Evolutionary conservation across 2,888 invertebrate species (phyloP).

Genomic region (Xestia rhomboidea): DNA sequence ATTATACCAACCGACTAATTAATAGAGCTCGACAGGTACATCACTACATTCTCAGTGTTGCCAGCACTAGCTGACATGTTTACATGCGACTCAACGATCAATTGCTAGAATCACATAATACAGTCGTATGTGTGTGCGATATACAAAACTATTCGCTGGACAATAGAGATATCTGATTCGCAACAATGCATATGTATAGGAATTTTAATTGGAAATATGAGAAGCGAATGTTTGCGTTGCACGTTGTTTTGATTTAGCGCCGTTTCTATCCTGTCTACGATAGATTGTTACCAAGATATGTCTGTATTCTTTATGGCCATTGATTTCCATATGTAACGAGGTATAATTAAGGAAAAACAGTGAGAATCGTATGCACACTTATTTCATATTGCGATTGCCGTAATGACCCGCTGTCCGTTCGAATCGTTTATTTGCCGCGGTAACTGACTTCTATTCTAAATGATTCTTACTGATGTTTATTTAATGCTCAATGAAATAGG

Average conservation of each 20-base stretch:
- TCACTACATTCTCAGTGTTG: conserved; percentile 46
- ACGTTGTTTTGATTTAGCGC: conserved; percentile 78
- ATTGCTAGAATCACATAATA: conserved; percentile 82
- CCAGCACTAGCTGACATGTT: conserved; percentile 69
- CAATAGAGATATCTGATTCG: conserved; percentile 89
- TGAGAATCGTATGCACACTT: conserved; percentile 67
- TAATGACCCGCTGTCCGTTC: conserved; percentile 55
- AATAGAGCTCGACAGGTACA: conserved; percentile 61
- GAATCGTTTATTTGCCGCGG: conserved; percentile 51
- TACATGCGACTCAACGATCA: conserved; percentile 76
- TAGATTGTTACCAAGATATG: conserved; percentile 74
- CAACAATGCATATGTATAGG: conserved; percentile 85
- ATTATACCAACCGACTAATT: conserved; percentile 42
- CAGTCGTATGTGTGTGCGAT: conserved; percentile 72
- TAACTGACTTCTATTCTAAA: conserved; percentile 38
- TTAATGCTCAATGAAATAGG: conserved; percentile 12
- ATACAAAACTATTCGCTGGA: conserved; percentile 83
- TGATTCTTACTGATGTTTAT: conserved; percentile 32
- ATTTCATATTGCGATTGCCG: conserved; percentile 59
- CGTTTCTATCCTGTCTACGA: conserved; percentile 75
- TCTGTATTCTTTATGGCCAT: conserved; percentile 75
- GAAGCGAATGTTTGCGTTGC: conserved; percentile 75
- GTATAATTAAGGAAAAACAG: conserved; percentile 71
- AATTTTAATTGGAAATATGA: conserved; percentile 89
- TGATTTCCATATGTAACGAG: conserved; percentile 78